Percentiles rank a stretch among this genome's conserved stretches.
phyloP scores from a whole-genome alignment of 2,113 vertebrate species.

The Sminthopsis crassicaudata region DNA sequence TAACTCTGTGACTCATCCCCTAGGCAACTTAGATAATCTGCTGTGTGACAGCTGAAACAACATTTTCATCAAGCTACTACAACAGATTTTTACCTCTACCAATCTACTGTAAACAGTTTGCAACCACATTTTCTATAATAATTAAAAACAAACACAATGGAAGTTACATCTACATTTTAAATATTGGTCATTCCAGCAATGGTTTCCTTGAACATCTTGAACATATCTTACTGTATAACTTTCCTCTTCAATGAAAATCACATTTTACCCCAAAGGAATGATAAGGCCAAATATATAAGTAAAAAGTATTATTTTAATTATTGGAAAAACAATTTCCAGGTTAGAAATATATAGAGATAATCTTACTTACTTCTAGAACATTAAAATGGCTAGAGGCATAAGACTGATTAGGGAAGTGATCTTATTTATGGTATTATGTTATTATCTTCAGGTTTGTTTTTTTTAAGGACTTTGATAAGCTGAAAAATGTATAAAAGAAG shows the following conservation, averaged over 20 bases:
- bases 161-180: constrained; percentile 1
- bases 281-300: not conserved
- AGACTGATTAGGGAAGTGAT: not conserved
- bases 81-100: not conserved
- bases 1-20: not conserved
- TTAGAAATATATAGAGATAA: not conserved
- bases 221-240: constrained; percentile 33
- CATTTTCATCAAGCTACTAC: constrained; percentile 15
- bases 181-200: constrained; percentile 33
- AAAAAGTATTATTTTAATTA: not conserved
- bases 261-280: constrained; percentile 4
- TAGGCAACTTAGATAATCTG: not conserved
- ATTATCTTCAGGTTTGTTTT: not conserved
- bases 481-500: not conserved
- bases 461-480: not conserved
- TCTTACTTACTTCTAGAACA: not conserved
- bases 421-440: not conserved
- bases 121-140: constrained; percentile 45
- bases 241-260: constrained; percentile 21
- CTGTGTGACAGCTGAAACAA: constrained; percentile 51
- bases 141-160: constrained; percentile 65
- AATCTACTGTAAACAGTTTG: constrained; percentile 28
- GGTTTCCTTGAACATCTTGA: constrained; percentile 15
- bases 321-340: not conserved
- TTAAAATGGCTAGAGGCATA: not conserved